Evolutionary conservation across 2,113 vertebrate genomes (phyloP).

Genomic region (Carlito syrichta): DNA sequence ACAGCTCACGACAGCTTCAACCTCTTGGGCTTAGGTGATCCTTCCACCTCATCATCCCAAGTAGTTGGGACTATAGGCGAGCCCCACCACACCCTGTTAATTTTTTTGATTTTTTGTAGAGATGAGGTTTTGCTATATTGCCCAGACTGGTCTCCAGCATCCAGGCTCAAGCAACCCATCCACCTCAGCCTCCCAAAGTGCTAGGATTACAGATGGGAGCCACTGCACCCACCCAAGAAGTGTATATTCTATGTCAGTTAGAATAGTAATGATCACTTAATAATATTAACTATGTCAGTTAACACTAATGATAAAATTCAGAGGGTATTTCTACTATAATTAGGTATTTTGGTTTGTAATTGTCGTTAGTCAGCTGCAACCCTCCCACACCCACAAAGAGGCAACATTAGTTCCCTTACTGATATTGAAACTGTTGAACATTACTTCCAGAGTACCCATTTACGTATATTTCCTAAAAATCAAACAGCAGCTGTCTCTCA

Average conservation of each 20-base stretch:
- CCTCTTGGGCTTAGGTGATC: no score
- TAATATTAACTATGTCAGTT: constrained; percentile 1
- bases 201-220: no score
- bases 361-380: background rate
- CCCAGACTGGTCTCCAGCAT: no score
- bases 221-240: no score
- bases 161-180: no score
- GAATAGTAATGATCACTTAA: constrained; percentile 22
- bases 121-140: no score
- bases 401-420: background rate
- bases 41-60: no score
- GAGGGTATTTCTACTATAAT: background rate
- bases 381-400: background rate
- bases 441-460: constrained; percentile 4
- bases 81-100: no score
- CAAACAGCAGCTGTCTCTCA: background rate
- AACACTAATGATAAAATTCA: constrained; percentile 28
- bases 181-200: no score
- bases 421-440: background rate
- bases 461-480: constrained; percentile 25
- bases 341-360: constrained; percentile 21
- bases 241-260: background rate
- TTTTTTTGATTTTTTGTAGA: no score
- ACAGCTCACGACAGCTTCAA: no score
- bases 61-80: no score